phyloP scores from a whole-genome alignment of 2,797 vertebrate species.

The Protonibea diacanthus region DNA sequence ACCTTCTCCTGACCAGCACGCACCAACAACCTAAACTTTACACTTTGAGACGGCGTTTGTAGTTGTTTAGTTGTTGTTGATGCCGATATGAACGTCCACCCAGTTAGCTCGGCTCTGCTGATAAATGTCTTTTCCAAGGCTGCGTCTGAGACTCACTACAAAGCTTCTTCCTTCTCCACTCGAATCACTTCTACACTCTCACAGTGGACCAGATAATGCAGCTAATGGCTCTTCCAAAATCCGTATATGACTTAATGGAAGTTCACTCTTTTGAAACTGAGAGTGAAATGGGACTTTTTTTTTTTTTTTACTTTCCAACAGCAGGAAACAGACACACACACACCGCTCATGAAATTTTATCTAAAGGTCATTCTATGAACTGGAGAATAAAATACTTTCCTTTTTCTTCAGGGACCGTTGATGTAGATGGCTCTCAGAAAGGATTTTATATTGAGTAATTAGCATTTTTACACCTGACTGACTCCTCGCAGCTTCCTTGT shows the following conservation, averaged over 20 bases:
- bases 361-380: conserved; percentile 41
- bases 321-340: conserved; percentile 26
- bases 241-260: conserved; percentile 35
- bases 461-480: conserved; percentile 20
- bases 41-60: neutral
- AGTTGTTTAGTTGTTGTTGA: conserved; percentile 7
- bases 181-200: conserved; percentile 24
- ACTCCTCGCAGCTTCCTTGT: neutral
- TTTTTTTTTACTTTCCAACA: neutral
- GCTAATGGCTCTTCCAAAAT: conserved; percentile 53
- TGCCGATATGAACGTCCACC: neutral
- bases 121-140: conserved; percentile 26
- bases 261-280: conserved; percentile 48
- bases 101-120: conserved; percentile 4
- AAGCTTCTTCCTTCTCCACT: conserved; percentile 36
- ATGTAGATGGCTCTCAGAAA: conserved; percentile 6
- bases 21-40: neutral
- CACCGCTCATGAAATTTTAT: neutral
- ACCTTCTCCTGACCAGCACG: neutral
- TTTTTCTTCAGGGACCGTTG: neutral
- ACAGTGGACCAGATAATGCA: conserved; percentile 27
- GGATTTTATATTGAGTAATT: conserved; percentile 12
- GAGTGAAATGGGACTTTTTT: conserved; percentile 19
- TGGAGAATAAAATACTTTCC: neutral
- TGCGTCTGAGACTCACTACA: conserved; percentile 27